Evolutionary conservation across 2,888 invertebrate genomes (phyloP).

Genomic region (Toxonevra muliebris): DNA sequence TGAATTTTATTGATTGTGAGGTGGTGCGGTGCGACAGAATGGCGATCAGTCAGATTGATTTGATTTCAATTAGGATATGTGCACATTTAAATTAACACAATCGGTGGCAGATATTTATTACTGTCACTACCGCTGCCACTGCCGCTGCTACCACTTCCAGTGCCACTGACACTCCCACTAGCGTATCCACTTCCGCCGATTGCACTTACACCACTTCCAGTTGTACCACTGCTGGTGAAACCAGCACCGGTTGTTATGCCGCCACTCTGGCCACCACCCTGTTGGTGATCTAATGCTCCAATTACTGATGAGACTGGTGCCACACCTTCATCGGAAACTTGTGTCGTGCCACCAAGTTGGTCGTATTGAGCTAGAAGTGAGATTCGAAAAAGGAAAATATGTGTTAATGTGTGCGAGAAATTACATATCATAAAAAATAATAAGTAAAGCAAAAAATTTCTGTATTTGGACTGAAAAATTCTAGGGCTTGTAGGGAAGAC

Average conservation of each 20-base stretch:
- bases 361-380: conserved; percentile 60
- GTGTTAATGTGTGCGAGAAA: background rate
- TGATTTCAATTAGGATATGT: conserved; percentile 9
- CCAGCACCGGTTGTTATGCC: conserved; percentile 2
- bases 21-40: conserved; percentile 27
- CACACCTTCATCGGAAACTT: conserved; percentile 61
- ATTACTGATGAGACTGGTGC: conserved; percentile 62
- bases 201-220: conserved; percentile 2
- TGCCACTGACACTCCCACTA: conserved; percentile 17
- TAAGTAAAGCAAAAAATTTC: too few species aligned
- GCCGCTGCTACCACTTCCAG: background rate
- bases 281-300: conserved; percentile 52
- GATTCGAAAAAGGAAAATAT: background rate
- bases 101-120: conserved; percentile 50
- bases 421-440: too few species aligned
- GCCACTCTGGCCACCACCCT: conserved; percentile 1
- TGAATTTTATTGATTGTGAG: background rate
- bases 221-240: conserved; percentile 6
- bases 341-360: conserved; percentile 61
- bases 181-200: conserved; percentile 24
- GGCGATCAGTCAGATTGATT: conserved; percentile 43
- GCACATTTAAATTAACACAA: conserved; percentile 39
- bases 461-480: too few species aligned
- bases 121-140: conserved; percentile 10
- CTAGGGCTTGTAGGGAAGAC: too few species aligned